These are phyloP conservation scores for Panagrolaimus sp. DNA, from an alignment of 1,140 invertebrate species.

Conservation along the genomic window DNA sequence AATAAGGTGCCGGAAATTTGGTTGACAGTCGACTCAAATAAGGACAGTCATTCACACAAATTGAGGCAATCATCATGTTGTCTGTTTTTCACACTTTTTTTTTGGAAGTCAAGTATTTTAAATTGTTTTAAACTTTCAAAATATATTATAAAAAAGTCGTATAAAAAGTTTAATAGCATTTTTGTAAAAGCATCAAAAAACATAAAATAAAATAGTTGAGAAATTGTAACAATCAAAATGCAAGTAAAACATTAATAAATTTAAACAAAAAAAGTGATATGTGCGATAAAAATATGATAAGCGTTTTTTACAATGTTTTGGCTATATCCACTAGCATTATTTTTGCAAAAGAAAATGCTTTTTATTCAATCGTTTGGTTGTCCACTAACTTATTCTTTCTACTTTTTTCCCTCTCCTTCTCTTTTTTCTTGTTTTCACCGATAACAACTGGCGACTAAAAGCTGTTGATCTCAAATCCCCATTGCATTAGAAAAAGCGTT, in stretches of 20 bases:
- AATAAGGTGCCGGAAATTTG: slow-evolving; percentile 18
- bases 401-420: no score
- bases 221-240: slow-evolving; percentile 8
- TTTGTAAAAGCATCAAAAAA: not conserved
- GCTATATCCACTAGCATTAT: no score
- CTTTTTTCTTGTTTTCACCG: no score
- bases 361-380: no score
- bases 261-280: no score
- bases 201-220: not conserved
- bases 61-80: slow-evolving; percentile 5
- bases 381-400: no score
- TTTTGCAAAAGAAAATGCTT: no score
- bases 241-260: not conserved
- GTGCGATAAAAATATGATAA: no score
- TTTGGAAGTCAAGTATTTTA: slow-evolving; percentile 10
- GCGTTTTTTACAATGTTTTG: no score
- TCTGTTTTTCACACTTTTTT: slow-evolving; percentile 13
- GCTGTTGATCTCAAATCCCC: no score
- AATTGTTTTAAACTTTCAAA: slow-evolving; percentile 5
- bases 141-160: not conserved
- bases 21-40: slow-evolving; percentile 1
- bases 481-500: no score
- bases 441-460: no score
- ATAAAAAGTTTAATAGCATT: not conserved
- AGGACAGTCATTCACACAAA: slow-evolving; percentile 7